These are phyloP conservation scores for Periophthalmus modestus DNA, from an alignment of 2,113 vertebrate species.

Conservation along the genomic window DNA sequence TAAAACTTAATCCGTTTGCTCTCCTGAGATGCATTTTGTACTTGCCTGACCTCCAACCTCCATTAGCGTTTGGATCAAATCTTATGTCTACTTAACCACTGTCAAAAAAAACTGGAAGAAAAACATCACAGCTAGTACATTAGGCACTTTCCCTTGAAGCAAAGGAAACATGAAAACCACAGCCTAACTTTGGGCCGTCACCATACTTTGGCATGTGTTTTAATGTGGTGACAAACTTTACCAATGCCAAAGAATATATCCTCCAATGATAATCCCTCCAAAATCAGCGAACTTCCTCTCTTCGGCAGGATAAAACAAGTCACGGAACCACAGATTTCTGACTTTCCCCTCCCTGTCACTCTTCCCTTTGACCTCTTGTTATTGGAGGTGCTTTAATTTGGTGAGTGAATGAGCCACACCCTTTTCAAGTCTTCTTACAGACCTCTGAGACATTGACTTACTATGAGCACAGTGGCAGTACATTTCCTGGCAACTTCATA, in stretches of 20 bases:
- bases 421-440: slow-evolving; percentile 72
- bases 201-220: slow-evolving; percentile 23
- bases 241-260: slow-evolving; percentile 16
- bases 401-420: slow-evolving; percentile 67
- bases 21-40: not conserved
- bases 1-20: not conserved
- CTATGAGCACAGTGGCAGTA: slow-evolving; percentile 35
- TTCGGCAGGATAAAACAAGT: slow-evolving; percentile 47
- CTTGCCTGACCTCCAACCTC: not conserved
- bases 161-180: slow-evolving; percentile 34
- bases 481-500: slow-evolving; percentile 51
- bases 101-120: not conserved
- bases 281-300: slow-evolving; percentile 50
- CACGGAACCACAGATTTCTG: slow-evolving; percentile 42
- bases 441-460: slow-evolving; percentile 67
- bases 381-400: slow-evolving; percentile 75
- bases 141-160: slow-evolving; percentile 16
- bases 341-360: slow-evolving; percentile 47
- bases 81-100: not conserved
- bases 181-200: slow-evolving; percentile 27
- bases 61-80: not conserved
- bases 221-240: slow-evolving; percentile 21
- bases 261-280: slow-evolving; percentile 25
- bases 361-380: slow-evolving; percentile 58
- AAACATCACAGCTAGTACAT: slow-evolving; percentile 8